These are phyloP conservation scores for Rhodophaea formosa DNA, from an alignment of 2,888 invertebrate species.

Conservation along the genomic window DNA sequence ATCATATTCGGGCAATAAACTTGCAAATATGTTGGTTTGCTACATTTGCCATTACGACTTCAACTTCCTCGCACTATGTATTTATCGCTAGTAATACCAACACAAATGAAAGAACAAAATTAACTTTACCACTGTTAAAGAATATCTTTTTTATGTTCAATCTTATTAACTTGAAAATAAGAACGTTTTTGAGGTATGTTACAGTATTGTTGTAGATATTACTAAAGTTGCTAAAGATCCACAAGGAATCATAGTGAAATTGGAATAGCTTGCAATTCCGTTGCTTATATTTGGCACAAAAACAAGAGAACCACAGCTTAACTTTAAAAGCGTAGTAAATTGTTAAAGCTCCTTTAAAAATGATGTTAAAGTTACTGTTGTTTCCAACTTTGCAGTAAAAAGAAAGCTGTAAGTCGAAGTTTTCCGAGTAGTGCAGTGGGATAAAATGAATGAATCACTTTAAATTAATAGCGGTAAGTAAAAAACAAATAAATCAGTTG, in stretches of 20 bases:
- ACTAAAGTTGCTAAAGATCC: constrained; percentile 33
- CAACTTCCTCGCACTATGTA: constrained; percentile 50
- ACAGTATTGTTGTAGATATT: constrained; percentile 20
- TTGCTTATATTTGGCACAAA: constrained; percentile 56
- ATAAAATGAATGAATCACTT: not conserved
- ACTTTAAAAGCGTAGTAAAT: constrained; percentile 39
- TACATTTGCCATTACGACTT: constrained; percentile 63
- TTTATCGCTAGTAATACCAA: constrained; percentile 50
- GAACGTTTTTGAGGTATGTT: not conserved
- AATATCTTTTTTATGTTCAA: not conserved
- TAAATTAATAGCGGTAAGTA: not conserved
- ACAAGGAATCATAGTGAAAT: constrained; percentile 53
- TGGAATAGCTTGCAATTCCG: constrained; percentile 39
- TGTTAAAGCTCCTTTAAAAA: constrained; percentile 19
- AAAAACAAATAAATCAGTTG: too few species aligned
- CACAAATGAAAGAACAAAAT: constrained; percentile 31
- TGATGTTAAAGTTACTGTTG: constrained; percentile 9
- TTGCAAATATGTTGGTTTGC: constrained; percentile 58
- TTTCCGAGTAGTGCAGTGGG: not conserved
- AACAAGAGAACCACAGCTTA: constrained; percentile 53
- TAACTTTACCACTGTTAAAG: not conserved
- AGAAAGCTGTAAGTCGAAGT: not conserved
- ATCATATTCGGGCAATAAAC: constrained; percentile 56
- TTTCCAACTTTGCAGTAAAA: not conserved
- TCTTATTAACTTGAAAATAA: constrained; percentile 19